Evolutionary conservation across 2,888 invertebrate genomes (phyloP), one percentile per base, ranked within the genome.

Genomic region (Agrypnus murinus): DNA sequence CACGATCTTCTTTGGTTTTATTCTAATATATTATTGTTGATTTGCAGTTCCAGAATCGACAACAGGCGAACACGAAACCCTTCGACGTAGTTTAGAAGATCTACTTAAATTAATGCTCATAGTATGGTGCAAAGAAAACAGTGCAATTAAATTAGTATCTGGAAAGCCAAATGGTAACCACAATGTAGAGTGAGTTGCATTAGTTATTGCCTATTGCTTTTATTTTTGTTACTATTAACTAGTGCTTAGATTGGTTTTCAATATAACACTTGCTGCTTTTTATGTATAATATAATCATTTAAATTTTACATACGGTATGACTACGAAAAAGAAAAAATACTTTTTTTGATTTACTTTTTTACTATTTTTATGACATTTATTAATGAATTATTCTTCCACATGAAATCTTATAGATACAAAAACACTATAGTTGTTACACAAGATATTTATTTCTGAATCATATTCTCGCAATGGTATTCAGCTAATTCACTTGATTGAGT

Each of bases 41-140:
- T 46, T 66, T 72, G 9, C 71, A 80, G 79, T 76, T 43, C 77
- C 79, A 48, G 79, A 80, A 74, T 77, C 77, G 40, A 73, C 74
- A 62, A 71, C 71, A 12, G 77, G 81, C 75, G 78, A 81, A 71
- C 84, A 85, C 71, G 86, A 86, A 71, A 88, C 90, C 65, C 83
- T 92, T 64, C 87, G 89, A 75, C 88, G 89, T 75, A 91, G 91
- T 80, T 86, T 95, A 80, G 93, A 95, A 84, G 94, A 94, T 82
- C 88, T 95, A 74, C 88, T 94, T 80, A 93, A 93, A 84, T 87
- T 93, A 79, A 94, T 95, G 94, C 88, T 95, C 79, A 87, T 93
- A 81, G 89, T 95, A 57, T 95, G 95, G 95, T 93, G 94, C 83
- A 89, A 91, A 78, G 92, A 94, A 83, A 91, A 91, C 77, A 89